These are phyloP conservation scores for Lophius piscatorius DNA, from an alignment of 2,113 vertebrate species.

Conservation along the genomic window DNA sequence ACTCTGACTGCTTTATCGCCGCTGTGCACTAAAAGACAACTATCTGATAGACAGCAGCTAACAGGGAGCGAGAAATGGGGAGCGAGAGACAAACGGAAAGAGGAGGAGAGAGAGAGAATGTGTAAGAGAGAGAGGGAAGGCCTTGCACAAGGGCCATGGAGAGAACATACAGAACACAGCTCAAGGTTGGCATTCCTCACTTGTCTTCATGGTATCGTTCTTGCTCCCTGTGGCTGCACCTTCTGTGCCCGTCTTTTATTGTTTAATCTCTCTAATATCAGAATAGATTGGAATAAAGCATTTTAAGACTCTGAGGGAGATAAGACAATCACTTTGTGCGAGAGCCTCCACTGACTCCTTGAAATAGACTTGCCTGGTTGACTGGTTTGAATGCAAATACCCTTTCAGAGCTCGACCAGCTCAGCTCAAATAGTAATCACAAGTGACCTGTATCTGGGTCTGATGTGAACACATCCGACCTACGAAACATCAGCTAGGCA, in stretches of 20 bases:
- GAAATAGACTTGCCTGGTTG: background rate
- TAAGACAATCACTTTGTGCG: constrained; percentile 24
- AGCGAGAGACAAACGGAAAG: constrained; percentile 27
- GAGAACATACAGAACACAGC: constrained; percentile 21
- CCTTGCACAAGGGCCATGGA: background rate
- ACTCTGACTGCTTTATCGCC: constrained; percentile 69
- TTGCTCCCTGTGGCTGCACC: constrained; percentile 26
- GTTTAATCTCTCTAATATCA: constrained; percentile 12
- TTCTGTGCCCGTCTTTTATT: constrained; percentile 16
- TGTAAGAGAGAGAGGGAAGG: constrained; percentile 17
- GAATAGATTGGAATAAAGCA: constrained; percentile 9
- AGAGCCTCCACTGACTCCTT: constrained; percentile 7
- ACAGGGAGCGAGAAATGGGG: constrained; percentile 16
- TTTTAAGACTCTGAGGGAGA: constrained; percentile 16
- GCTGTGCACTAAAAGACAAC: constrained; percentile 67
- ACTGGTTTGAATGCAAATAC: constrained; percentile 19
- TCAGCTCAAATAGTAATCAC: no score
- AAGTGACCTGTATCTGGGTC: no score
- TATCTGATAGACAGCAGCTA: constrained; percentile 65
- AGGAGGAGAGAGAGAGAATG: constrained; percentile 21
- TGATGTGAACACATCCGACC: no score
- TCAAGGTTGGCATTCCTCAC: constrained; percentile 56
- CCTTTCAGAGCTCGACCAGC: background rate
- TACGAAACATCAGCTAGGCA: no score
- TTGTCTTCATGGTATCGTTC: constrained; percentile 32